Percentiles rank a stretch among this genome's conserved stretches.
phyloP scores from a whole-genome alignment of 2,888 invertebrate species.

The Willowsia nigromaculata region DNA sequence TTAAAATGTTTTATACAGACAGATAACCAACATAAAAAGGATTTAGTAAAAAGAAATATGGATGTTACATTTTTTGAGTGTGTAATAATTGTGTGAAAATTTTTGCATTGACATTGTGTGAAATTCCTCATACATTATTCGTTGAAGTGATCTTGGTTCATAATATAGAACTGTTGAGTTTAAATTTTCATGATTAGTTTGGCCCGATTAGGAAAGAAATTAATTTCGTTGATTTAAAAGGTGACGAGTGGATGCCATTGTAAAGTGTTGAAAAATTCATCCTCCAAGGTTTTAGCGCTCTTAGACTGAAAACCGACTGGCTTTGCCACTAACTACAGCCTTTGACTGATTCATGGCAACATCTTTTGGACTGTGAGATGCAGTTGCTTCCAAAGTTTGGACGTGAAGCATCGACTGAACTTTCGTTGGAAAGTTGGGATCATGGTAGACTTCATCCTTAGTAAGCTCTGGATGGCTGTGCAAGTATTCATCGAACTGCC shows the following conservation, averaged over 20 bases:
- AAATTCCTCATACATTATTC: neutral
- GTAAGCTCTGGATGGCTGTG: constrained; percentile 54
- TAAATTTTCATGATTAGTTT: too few relatives aligned
- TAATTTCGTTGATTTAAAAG: neutral
- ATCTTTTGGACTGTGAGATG: neutral
- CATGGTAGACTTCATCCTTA: neutral
- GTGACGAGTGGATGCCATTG: neutral
- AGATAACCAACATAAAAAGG: neutral
- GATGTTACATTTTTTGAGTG: neutral
- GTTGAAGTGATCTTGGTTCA: neutral
- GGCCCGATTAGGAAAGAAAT: neutral
- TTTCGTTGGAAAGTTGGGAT: neutral
- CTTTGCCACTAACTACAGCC: neutral
- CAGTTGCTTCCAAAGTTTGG: neutral
- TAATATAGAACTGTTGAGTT: too few relatives aligned
- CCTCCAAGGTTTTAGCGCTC: too few relatives aligned
- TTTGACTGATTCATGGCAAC: neutral
- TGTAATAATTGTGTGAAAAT: neutral
- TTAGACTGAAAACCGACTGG: too few relatives aligned
- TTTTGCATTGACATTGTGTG: neutral
- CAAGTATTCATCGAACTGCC: constrained; percentile 53
- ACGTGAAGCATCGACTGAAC: constrained; percentile 53
- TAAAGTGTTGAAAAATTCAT: neutral
- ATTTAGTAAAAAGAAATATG: neutral
- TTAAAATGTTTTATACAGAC: too few relatives aligned